Evolutionary conservation across 1,140 invertebrate genomes (phyloP).

Genomic region (Gryllus bimaculatus): DNA sequence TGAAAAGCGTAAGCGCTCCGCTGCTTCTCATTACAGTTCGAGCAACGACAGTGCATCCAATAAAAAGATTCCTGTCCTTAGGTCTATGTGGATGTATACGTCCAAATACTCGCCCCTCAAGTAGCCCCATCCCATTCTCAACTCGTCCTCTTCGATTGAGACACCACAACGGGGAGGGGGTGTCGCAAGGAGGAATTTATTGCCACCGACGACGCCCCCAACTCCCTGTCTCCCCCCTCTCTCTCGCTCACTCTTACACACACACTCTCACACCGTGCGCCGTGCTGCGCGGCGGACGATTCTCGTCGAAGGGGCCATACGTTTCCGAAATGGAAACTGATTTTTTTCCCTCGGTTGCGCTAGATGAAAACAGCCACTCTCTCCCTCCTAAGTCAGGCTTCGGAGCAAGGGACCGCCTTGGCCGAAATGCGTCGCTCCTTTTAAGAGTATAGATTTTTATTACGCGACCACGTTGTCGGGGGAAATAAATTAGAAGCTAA

Average conservation of each 20-base stretch:
- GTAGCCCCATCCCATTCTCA: too few species aligned
- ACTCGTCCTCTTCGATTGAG: background rate
- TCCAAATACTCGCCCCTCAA: too few species aligned
- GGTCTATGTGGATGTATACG: too few species aligned
- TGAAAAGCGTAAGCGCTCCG: too few species aligned
- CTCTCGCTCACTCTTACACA: too few species aligned
- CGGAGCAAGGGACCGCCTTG: background rate
- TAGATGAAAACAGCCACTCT: background rate
- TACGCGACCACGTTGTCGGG: background rate
- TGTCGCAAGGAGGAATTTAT: too few species aligned
- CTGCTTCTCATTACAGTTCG: too few species aligned
- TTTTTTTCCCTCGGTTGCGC: background rate
- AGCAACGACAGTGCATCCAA: too few species aligned
- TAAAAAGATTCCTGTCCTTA: too few species aligned
- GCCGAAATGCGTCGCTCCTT: background rate
- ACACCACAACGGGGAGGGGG: background rate
- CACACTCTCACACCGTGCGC: background rate
- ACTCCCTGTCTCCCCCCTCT: too few species aligned
- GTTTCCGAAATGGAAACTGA: constrained; percentile 4
- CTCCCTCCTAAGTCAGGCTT: background rate
- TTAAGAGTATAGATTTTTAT: background rate
- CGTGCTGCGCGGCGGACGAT: background rate
- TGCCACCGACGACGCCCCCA: too few species aligned
- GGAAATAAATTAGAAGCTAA: constrained; percentile 5
- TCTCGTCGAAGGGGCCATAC: background rate